Percentiles rank a stretch among this genome's conserved stretches.
phyloP scores from a whole-genome alignment of 2,113 vertebrate genomes.

The Grantiella picta region DNA sequence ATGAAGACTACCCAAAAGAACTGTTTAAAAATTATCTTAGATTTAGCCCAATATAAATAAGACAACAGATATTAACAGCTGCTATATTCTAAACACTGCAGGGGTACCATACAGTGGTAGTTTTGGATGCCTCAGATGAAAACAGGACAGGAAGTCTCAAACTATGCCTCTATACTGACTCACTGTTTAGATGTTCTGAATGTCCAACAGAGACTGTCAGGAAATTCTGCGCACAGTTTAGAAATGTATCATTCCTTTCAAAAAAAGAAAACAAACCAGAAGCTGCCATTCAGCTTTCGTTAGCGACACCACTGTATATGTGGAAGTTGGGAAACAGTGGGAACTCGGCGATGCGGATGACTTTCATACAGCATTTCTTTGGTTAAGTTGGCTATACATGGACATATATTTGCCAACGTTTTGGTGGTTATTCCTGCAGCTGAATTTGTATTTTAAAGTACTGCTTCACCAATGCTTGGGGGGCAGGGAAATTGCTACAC shows the following conservation, averaged over 20 bases:
- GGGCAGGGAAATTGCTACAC: background rate
- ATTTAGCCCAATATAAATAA: background rate
- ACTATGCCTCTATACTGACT: background rate
- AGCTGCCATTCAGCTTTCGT: background rate
- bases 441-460: background rate
- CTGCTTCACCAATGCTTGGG: background rate
- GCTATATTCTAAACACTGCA: background rate
- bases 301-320: background rate
- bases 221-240: background rate
- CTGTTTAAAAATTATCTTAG: background rate
- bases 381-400: background rate
- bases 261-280: background rate
- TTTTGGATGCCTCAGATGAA: background rate
- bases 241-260: background rate
- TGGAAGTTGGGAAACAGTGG: background rate
- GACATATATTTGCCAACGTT: background rate
- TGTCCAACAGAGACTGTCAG: background rate
- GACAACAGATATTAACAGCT: background rate
- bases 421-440: background rate
- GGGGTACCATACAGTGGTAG: background rate
- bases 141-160: background rate
- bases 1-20: background rate
- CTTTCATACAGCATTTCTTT: background rate
- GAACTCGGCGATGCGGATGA: rapidly evolving
- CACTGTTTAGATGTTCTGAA: background rate